Base-by-base conservation (phyloP, 92 coral and sea anemone genomes). In the Phenganax stokvisi region DNA sequence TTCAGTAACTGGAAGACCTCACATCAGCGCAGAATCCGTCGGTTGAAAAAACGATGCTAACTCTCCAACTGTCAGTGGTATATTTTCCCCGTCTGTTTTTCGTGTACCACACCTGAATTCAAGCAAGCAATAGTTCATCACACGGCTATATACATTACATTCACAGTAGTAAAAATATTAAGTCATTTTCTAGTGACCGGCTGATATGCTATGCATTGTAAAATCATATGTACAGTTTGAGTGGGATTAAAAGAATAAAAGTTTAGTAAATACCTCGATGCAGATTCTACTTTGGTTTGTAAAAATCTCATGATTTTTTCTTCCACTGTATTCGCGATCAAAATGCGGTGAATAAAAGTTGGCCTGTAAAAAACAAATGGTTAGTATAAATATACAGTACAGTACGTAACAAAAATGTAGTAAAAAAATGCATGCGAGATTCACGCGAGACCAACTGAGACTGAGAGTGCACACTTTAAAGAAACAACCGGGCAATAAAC, bases 271-370 rank as follows among this genome's bases (percentile, higher is more conserved):
- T 58, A 94, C 98, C 97, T 90, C 47, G 89, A 89, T 37, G 79
- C 83, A 2, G 89, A 64, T 28, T 77, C 70, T 10, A 90, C 80
- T 77, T 92, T 92, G 51, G 92, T 86, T 73, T 84, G 92, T 56
- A 94, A 83, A 51, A 94, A 84, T 12, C 96, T 87, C 81, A 79
- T 76, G 92, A 94, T 90, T 81, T 97, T 87, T 76, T 93, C 89
- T 77, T 94, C 98, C 30, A 94, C 98, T 31, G 97, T 94, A 54
- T 91, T 89, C 9, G 89, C 91, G 47, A 90, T 90, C 60, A 94
- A 87, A 67, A 94, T 90, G 6, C 98, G 96, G 73, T 90, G 89
- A 75, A 94, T 93, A 74, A 87, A 93, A 29, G 98, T 94, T 70
- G 98, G 97, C 75, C 98, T 94, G 87, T 56, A 84, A 57, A 84